These are phyloP conservation scores for Phylloscopus trochiloides DNA, from an alignment of 2,113 vertebrate genomes.

Conservation along the genomic window DNA sequence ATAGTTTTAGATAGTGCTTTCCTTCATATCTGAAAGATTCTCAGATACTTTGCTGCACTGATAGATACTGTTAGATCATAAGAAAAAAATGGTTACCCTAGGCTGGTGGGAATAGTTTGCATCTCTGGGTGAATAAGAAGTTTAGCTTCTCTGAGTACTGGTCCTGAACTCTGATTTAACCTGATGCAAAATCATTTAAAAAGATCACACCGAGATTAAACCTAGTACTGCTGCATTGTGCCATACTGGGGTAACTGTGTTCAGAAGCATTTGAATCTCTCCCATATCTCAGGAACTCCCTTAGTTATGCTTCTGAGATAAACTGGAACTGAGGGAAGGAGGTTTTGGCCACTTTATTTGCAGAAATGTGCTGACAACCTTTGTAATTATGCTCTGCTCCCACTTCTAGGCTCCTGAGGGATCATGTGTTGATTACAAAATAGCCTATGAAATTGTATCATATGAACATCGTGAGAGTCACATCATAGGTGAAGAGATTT, in stretches of 20 bases:
- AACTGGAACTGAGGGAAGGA: not conserved
- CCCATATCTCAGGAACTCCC: fast-evolving
- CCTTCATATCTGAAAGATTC: not conserved
- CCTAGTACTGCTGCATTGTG: not conserved
- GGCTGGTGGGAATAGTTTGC: not conserved
- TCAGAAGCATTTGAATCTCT: not conserved
- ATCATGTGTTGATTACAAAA: not conserved
- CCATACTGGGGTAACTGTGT: not conserved
- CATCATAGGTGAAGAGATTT: not conserved
- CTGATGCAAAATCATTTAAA: not conserved
- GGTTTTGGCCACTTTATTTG: not conserved
- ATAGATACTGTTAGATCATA: not conserved
- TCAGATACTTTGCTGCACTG: not conserved
- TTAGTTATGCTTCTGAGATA: not conserved
- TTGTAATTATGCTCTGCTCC: not conserved
- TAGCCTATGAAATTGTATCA: not conserved
- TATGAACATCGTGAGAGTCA: not conserved
- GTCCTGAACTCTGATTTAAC: not conserved
- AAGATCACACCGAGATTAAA: not conserved
- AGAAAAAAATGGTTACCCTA: not conserved
- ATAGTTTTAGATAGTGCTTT: not conserved
- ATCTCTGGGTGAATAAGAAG: not conserved
- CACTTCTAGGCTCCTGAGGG: not conserved
- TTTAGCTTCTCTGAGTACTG: not conserved
- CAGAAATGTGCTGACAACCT: not conserved